Evolutionary conservation across 2,888 invertebrate species (phyloP).

Genomic region (Norana najaformis): DNA sequence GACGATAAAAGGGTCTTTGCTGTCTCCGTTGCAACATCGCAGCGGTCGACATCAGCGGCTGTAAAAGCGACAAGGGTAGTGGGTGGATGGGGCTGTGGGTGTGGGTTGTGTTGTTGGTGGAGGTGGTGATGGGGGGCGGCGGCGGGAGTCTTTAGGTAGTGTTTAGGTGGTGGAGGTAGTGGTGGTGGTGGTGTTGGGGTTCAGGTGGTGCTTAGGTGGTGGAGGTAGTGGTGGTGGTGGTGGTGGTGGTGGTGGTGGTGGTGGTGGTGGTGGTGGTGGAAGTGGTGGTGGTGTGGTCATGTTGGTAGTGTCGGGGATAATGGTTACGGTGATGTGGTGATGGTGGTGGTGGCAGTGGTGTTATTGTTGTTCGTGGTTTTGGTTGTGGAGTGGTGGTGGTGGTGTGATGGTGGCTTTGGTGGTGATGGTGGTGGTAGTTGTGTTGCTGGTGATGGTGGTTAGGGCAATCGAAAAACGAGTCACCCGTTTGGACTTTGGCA

Average conservation of each 20-base stretch:
- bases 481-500: slow-evolving; percentile 3
- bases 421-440: no score
- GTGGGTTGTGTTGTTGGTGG: no score
- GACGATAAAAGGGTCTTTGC: background rate
- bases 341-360: background rate
- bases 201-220: background rate
- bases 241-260: background rate
- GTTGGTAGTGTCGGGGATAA: background rate
- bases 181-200: background rate
- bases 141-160: no score
- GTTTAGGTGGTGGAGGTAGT: no score
- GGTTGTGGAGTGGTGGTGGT: no score
- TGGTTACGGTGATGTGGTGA: no score
- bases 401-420: no score
- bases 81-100: no score
- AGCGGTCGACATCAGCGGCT: background rate
- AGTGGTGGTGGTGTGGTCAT: background rate
- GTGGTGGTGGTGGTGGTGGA: background rate
- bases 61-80: background rate
- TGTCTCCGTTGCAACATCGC: background rate
- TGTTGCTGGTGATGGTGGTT: background rate
- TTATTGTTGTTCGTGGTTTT: no score
- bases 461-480: background rate
- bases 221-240: background rate
- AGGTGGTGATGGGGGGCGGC: background rate